Conservation (phyloP, 2,888 invertebrate species). For the Luperina testacea region DNA sequence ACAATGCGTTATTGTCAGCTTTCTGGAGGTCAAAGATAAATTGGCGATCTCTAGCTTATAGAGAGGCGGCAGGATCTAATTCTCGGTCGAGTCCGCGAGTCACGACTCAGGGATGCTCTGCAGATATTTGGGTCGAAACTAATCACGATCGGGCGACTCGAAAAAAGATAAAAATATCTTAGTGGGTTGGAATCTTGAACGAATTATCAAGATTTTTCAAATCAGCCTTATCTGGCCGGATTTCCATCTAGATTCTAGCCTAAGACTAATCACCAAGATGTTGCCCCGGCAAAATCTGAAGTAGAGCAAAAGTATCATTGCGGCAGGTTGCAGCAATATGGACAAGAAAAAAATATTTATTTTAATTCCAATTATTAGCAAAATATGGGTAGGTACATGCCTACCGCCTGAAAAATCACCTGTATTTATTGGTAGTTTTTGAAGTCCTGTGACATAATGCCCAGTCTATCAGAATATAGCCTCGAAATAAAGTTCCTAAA, state of each 20-base stretch:
- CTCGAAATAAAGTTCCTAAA: constrained; percentile 7
- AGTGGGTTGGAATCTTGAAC: not conserved
- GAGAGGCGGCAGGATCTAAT: constrained; percentile 78
- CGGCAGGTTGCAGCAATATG: not conserved
- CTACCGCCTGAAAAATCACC: not conserved
- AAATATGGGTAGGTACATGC: not conserved
- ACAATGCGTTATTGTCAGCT: constrained; percentile 34
- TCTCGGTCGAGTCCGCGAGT: constrained; percentile 76
- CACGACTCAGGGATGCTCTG: constrained; percentile 75
- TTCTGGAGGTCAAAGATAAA: constrained; percentile 59
- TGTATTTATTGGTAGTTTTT: not conserved
- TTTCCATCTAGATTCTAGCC: not conserved
- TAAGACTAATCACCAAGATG: not conserved
- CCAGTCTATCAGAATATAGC: constrained; percentile 19
- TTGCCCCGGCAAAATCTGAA: not conserved
- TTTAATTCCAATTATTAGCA: not conserved
- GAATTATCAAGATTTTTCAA: constrained; percentile 6
- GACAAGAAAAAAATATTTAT: too few species aligned
- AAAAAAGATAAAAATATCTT: constrained; percentile 34
- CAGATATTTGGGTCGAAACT: constrained; percentile 40
- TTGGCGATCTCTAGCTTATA: constrained; percentile 64
- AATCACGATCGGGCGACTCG: constrained; percentile 67
- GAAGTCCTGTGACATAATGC: not conserved
- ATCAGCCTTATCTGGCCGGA: not conserved
- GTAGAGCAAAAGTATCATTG: not conserved